These are phyloP conservation scores for Drosophila mauritiana DNA, from an alignment of 1,140 invertebrate genomes.

Conservation along the genomic window DNA sequence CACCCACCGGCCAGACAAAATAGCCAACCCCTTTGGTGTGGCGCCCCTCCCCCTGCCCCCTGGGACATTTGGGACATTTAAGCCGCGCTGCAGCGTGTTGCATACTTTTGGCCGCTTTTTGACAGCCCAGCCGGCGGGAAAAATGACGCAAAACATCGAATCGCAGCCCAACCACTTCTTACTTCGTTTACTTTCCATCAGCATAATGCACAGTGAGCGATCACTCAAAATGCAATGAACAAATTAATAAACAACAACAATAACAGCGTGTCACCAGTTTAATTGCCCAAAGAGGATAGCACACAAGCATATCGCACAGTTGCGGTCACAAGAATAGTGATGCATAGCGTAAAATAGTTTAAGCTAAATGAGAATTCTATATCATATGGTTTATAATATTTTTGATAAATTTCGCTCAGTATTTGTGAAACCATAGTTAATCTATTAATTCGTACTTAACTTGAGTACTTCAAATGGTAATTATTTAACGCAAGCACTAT, in stretches of 20 bases:
- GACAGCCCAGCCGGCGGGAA: conserved; percentile 39
- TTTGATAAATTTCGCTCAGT: too few species aligned
- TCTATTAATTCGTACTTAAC: too few species aligned
- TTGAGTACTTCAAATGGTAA: neutral
- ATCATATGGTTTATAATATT: too few species aligned
- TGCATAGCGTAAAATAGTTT: neutral
- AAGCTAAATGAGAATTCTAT: too few species aligned
- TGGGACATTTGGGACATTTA: conserved; percentile 10
- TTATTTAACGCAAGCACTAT: neutral
- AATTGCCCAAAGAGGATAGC: conserved; percentile 42
- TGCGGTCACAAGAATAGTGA: neutral
- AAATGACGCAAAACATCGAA: conserved; percentile 41
- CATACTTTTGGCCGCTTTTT: conserved; percentile 70
- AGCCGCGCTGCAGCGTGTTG: conserved; percentile 35
- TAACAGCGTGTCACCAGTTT: conserved; percentile 45
- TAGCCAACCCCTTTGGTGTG: neutral
- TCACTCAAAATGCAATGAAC: conserved; percentile 73
- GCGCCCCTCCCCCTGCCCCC: neutral
- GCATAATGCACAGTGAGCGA: conserved; percentile 36
- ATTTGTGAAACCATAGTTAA: too few species aligned
- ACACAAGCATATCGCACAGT: neutral
- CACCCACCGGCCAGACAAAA: neutral
- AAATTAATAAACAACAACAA: conserved; percentile 66
- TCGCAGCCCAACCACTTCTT: conserved; percentile 22
- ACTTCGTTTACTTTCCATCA: conserved; percentile 50